Evolutionary conservation across 1,140 invertebrate genomes (phyloP), one percentile per base, ranked within the genome.

Genomic region (Drosophila repleta): DNA sequence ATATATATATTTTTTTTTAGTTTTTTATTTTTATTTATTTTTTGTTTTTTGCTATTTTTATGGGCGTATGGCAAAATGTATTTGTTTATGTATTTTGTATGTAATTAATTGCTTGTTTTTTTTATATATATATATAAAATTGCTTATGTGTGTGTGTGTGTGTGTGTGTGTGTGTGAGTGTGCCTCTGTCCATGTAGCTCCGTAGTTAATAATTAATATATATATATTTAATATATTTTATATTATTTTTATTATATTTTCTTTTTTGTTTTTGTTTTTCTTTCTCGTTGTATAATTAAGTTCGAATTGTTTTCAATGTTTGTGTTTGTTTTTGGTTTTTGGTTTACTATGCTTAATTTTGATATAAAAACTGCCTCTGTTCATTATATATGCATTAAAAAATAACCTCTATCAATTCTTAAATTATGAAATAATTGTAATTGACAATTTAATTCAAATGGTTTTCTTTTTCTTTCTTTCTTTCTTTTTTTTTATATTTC

Each of bases 231-330:
- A 64, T 57, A 24, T 69, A 41, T 65, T 62, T 64, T 26, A 7
- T 58, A 10, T 70, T 73, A 10, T 78, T n/a, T n/a, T 49, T 39
- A 15, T 15, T 39, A 4, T 39, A 17, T 17, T 43, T 73, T 57
- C 51, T 62, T 66, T 74, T 60, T 53, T 55, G 45, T 66, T 74
- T 60, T 53, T 55, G 45, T 48, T 74, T 74, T 67, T 65, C 58
- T 89, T 89, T 80, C 80, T 90, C 87, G 87, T 90, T 90, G 87
- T 90, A 90, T 82, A 85, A 85, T 90, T 90, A 90, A 90, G 87
- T 90, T 90, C 87, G 85, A 90, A 90, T 90, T 82, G 87, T 87
- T 90, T 90, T 90, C 81, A 90, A 90, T 85, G 75, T 79, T 85
- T 87, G 63, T 68, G 55, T 77, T 74, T 77, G 73, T 79, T 43